Conservation (phyloP, 2,797 vertebrate genomes). For the Heteromormyrus szaboi region DNA sequence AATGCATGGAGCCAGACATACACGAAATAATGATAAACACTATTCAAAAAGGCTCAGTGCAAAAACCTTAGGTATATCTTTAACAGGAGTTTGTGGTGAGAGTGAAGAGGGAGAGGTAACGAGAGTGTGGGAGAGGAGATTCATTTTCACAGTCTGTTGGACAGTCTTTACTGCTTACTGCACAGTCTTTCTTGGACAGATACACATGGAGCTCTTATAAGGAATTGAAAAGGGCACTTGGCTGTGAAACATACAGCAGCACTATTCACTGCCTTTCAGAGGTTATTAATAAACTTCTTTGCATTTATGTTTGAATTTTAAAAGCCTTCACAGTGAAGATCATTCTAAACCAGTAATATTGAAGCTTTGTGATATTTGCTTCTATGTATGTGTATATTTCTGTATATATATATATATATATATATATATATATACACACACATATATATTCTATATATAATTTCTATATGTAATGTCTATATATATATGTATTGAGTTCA, state of each 20-base stretch:
- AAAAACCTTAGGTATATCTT: not conserved
- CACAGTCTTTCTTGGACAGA: conserved; percentile 49
- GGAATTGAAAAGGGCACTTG: conserved; percentile 45
- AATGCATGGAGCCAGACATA: not conserved
- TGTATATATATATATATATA: not conserved
- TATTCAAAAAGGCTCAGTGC: not conserved
- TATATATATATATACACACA: not conserved
- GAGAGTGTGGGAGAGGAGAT: conserved; percentile 25
- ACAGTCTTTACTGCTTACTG: conserved; percentile 38
- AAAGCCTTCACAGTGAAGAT: not conserved
- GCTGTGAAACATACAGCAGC: conserved; percentile 35
- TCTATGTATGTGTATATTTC: not conserved
- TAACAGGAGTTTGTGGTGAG: not conserved
- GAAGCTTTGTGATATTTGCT: not conserved
- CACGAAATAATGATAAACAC: not conserved
- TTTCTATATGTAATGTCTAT: not conserved
- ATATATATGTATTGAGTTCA: not conserved
- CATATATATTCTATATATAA: not conserved
- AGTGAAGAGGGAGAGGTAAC: conserved; percentile 12
- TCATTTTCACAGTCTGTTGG: conserved; percentile 16
- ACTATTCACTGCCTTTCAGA: conserved; percentile 47
- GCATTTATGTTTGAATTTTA: conserved; percentile 5
- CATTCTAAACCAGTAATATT: not conserved
- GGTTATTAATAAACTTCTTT: conserved; percentile 36
- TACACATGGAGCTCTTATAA: conserved; percentile 54